phyloP scores from a whole-genome alignment of 1,140 invertebrate species.

The Meloidogyne exigua region DNA sequence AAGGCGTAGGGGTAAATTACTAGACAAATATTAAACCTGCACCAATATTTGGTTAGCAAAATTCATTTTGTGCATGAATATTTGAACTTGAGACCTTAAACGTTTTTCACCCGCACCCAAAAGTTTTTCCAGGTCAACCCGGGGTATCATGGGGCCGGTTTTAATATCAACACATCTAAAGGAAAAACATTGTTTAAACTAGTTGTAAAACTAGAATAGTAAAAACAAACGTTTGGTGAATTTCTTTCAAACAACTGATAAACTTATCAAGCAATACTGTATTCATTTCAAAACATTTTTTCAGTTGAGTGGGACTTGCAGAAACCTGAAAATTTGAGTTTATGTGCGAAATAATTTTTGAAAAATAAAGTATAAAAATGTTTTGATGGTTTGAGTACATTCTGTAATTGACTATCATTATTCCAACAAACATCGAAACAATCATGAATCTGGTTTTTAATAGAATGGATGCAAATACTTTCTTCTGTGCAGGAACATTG shows the following conservation, averaged over 20 bases:
- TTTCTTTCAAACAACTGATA: conserved; percentile 1
- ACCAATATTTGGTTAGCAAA: background rate
- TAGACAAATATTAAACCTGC: background rate
- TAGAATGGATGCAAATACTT: background rate
- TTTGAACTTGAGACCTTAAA: background rate
- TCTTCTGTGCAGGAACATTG: conserved; percentile 5
- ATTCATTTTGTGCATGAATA: background rate
- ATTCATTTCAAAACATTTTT: background rate
- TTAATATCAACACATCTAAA: background rate
- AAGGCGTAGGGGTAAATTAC: background rate
- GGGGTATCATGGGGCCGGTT: background rate
- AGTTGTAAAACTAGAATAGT: background rate
- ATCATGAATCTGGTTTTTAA: background rate
- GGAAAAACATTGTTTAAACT: too few relatives aligned
- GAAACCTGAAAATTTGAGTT: background rate
- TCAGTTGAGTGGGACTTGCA: background rate
- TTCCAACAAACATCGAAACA: background rate
- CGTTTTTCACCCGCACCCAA: conserved; percentile 5
- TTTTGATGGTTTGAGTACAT: background rate
- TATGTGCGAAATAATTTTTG: too few relatives aligned
- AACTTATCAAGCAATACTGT: background rate
- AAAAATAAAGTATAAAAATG: background rate
- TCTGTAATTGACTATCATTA: background rate
- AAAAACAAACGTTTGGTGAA: background rate
- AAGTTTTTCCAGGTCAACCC: background rate